phyloP scores from a whole-genome alignment of 2,888 invertebrate species.

The Drosophila anomalata region DNA sequence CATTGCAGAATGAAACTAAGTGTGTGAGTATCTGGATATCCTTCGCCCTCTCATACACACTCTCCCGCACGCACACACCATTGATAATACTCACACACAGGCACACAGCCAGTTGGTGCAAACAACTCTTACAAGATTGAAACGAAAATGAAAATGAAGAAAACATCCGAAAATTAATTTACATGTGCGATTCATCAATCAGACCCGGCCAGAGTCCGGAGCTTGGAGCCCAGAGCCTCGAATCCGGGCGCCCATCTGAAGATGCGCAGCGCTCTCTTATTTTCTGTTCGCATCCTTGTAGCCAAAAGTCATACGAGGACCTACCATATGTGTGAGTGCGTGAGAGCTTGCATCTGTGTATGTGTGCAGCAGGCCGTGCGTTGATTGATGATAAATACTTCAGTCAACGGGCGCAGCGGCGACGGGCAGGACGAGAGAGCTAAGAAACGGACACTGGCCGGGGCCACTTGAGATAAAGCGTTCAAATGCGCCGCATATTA shows the following conservation, averaged over 20 bases:
- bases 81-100: conserved; percentile 2
- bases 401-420: conserved; percentile 25
- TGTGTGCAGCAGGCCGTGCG: conserved; percentile 60
- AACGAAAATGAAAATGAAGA: conserved; percentile 72
- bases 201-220: conserved; percentile 39
- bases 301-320: conserved; percentile 74
- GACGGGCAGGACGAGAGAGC: not conserved
- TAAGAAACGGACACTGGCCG: conserved; percentile 34
- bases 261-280: conserved; percentile 50
- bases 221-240: conserved; percentile 26
- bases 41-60: conserved; percentile 3
- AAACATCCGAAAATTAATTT: conserved; percentile 78
- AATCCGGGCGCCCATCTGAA: conserved; percentile 30
- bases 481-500: conserved; percentile 77
- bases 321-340: conserved; percentile 35
- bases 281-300: conserved; percentile 32
- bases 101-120: conserved; percentile 37
- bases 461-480: conserved; percentile 77
- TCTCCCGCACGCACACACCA: conserved; percentile 4
- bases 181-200: conserved; percentile 81
- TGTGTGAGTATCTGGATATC: conserved; percentile 31
- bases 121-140: conserved; percentile 70
- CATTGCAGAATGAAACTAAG: conserved; percentile 17
- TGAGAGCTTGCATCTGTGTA: conserved; percentile 10
- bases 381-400: conserved; percentile 79